Evolutionary conservation across 2,113 vertebrate species (phyloP).

Genomic region (Arizona elegans): DNA sequence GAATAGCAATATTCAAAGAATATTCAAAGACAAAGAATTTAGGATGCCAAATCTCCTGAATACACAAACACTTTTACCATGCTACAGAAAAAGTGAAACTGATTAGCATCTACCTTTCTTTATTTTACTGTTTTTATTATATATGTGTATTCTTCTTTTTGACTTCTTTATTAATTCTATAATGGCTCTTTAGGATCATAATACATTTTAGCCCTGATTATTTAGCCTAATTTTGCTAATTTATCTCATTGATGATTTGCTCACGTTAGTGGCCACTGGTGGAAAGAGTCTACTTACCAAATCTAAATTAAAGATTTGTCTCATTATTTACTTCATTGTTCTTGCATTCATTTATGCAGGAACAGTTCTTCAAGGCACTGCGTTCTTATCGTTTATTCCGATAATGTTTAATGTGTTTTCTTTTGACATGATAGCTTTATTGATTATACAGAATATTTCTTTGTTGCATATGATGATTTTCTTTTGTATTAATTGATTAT

Average conservation of each 20-base stretch:
- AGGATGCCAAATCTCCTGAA: not conserved
- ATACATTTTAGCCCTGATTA: not conserved
- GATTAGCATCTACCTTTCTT: not conserved
- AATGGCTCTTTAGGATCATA: not conserved
- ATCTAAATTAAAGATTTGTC: not conserved
- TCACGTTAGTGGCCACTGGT: not conserved
- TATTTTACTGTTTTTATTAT: not conserved
- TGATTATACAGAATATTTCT: not conserved
- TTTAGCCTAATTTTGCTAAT: not conserved
- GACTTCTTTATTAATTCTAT: not conserved
- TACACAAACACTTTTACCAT: not conserved
- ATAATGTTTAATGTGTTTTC: not conserved
- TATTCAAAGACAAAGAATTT: not conserved
- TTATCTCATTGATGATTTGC: not conserved
- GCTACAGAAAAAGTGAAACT: not conserved
- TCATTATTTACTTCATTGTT: not conserved
- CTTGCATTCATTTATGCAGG: not conserved
- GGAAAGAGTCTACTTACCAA: not conserved
- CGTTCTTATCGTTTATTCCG: not conserved
- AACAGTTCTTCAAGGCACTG: not conserved
- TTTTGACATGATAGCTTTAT: not conserved
- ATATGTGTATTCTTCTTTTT: not conserved
- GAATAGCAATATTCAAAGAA: too few species aligned
- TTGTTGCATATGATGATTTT: not conserved
- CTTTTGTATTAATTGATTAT: not conserved